Evolutionary conservation across 2,888 invertebrate species (phyloP), one percentile per base, ranked within the genome.

Genomic region (Meganola albula): DNA sequence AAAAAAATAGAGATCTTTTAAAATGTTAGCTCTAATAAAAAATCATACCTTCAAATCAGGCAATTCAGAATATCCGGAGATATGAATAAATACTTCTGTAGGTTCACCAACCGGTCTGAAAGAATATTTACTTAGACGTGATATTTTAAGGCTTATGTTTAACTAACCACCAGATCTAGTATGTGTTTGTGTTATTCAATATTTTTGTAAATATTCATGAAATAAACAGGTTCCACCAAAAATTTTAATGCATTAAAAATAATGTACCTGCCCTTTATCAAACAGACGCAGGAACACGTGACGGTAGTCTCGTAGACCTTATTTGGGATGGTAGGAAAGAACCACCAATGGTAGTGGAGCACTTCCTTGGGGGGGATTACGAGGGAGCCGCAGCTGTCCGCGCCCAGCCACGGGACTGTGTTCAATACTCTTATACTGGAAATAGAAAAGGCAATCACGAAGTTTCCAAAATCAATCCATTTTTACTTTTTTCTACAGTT

Each of bases 41-140:
- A 11, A 4, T 11, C 27, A 47, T 53, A 79, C 82, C 67, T 65
- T 71, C 28, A 86, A 65, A 58, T 84, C 76, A 7, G 84, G 79
- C 3, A 69, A 41, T 55, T 84, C 83, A 0, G 85, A 86, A 60
- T 73, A 83, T 33, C 85, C 86, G 13, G 54, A 60, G 28, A 85
- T 71, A 13, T 74, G 58, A 10, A 85, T 68, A 31, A 67, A 74
- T 27, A 82, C 51, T 43, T 86, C 85, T 1, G 64, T 57, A 10
- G 83, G 77, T 41, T 78, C 77, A 10, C 82, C 85, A 10, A 76
- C 73, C 10, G 85, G 78, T 34, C 85, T 86, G 60, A 14, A 72
- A 63, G 34, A 31, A 23, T 6, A n/a, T n/a, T n/a, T n/a, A n/a
- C n/a, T n/a, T n/a, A n/a, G n/a, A n/a, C n/a, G n/a, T n/a, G n/a